Evolutionary conservation across 1,140 invertebrate genomes (phyloP), one percentile per base, ranked within the genome.

Genomic region (Philotrypesis tridentata): DNA sequence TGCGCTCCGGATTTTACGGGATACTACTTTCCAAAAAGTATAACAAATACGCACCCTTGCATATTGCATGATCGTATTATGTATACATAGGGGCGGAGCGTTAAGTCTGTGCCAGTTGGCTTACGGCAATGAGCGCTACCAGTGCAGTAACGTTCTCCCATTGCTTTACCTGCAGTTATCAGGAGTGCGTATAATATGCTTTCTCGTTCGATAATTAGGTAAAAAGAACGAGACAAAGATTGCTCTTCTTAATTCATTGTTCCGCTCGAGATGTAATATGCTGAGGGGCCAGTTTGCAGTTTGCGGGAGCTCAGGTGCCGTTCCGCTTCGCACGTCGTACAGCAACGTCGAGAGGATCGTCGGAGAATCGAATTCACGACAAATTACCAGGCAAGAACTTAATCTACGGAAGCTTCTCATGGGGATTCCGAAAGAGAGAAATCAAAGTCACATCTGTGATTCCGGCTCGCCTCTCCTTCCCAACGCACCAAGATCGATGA

Each of bases 381-480:
- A 84, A 86, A 85, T 86, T 84, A 84, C 85, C 43, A 79, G 67
- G 29, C 37, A 67, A 82, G 75, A 71, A 82, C 48, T 78, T 82
- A 82, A 82, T 82, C 80, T 82, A 83, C 76, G 31, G 12, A 27
- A 80, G 82, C 84, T 84, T 81, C 89, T 89, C 89, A 27, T 84
- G 89, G 89, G 89, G 86, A 87, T 85, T n/a, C 78, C 74, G 84
- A 80, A 85, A 87, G 87, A 84, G 82, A 88, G 85, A 89, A 83
- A 90, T 90, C 89, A 90, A 90, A 90, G 89, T 90, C 89, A 87
- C 89, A 90, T 90, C 89, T 90, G 89, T 87, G 88, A 88, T 84
- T 86, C 83, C 83, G 83, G 72, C 83, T 88, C 86, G 87, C 85
- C 74, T 88, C 75, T 31, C 79, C 84, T 84, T 83, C 85, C 84